A percentile compares a stretch with the other conserved stretches of the same genome.
phyloP scores from a whole-genome alignment of 2,797 vertebrate species.

The Eidolon dupreanum region DNA sequence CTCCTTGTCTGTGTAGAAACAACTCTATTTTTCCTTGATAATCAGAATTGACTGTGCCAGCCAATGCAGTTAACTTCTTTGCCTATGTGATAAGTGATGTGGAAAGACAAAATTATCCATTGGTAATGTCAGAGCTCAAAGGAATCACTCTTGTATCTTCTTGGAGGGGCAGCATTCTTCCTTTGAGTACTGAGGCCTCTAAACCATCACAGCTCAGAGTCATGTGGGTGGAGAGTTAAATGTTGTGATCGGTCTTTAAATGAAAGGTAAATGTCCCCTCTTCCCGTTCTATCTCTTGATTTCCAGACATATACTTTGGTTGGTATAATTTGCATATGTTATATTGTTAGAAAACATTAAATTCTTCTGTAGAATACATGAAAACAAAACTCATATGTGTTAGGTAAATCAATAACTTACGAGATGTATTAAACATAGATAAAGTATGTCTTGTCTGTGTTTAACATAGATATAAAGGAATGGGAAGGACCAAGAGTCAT shows the following conservation, averaged over 20 bases:
- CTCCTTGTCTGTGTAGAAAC: background rate
- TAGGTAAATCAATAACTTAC: background rate
- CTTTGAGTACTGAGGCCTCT: background rate
- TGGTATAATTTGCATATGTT: background rate
- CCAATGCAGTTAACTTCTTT: background rate
- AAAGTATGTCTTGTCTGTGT: background rate
- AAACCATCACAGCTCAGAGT: background rate
- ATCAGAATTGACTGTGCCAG: background rate
- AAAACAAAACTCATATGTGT: background rate
- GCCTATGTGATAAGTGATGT: background rate
- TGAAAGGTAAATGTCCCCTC: background rate
- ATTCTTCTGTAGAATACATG: background rate
- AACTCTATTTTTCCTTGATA: background rate
- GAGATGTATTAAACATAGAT: background rate
- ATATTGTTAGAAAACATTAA: background rate
- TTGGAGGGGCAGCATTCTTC: background rate
- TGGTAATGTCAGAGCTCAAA: background rate
- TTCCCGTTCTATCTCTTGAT: background rate
- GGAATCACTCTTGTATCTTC: background rate
- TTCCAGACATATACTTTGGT: background rate
- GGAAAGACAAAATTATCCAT: background rate
- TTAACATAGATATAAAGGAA: background rate
- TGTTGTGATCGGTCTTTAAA: background rate
- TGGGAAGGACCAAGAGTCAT: background rate
- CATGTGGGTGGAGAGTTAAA: background rate